These are phyloP conservation scores for Phrynocephalus forsythii DNA, from an alignment of 2,797 vertebrate genomes.

Conservation along the genomic window DNA sequence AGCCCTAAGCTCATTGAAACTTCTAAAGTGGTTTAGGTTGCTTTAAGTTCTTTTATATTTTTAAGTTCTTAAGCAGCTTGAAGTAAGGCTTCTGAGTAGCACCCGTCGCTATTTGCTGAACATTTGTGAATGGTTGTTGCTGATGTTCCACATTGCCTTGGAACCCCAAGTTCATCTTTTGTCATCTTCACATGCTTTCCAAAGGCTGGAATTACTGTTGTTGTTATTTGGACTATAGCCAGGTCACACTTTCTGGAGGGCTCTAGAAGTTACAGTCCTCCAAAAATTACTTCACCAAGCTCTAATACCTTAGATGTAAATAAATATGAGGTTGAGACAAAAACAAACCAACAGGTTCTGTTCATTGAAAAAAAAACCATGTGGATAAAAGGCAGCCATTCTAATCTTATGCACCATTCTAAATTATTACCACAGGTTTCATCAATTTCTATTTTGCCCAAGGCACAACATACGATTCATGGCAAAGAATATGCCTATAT, in stretches of 20 bases:
- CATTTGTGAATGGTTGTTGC: slow-evolving; percentile 33
- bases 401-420: not conserved
- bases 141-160: slow-evolving; percentile 34
- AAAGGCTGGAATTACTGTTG: too few species aligned
- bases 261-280: too few species aligned
- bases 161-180: not conserved
- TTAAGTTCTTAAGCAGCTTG: slow-evolving; percentile 71
- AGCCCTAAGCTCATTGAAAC: slow-evolving; percentile 41
- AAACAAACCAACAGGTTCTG: not conserved
- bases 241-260: too few species aligned
- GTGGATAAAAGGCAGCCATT: too few species aligned
- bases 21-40: slow-evolving; percentile 68
- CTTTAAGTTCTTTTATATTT: slow-evolving; percentile 67
- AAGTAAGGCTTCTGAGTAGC: slow-evolving; percentile 47
- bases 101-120: slow-evolving; percentile 31
- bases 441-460: not conserved
- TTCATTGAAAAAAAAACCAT: not conserved
- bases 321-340: not conserved
- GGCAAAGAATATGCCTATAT: not conserved
- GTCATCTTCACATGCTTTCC: not conserved
- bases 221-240: too few species aligned
- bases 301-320: not conserved
- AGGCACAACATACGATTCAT: not conserved
- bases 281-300: too few species aligned
- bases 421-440: slow-evolving; percentile 28